These are phyloP conservation scores for Phymanthus crucifer DNA, from an alignment of 92 coral and sea anemone species.

Conservation along the genomic window DNA sequence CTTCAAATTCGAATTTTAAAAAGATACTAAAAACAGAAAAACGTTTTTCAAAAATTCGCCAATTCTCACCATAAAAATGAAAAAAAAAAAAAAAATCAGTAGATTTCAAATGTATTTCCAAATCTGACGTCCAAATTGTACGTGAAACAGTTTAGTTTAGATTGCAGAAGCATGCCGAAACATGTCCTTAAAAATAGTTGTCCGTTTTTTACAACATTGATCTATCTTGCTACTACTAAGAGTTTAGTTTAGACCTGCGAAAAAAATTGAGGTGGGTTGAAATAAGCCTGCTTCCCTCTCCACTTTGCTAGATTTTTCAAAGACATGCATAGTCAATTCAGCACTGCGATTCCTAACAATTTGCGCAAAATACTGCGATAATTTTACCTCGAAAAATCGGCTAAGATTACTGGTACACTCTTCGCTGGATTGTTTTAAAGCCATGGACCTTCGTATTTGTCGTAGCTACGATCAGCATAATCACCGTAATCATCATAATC, in stretches of 20 bases:
- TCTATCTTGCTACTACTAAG: too few relatives aligned
- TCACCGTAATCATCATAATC: conserved; percentile 20
- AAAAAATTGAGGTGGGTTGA: too few relatives aligned
- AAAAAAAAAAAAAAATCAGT: neutral
- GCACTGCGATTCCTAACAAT: neutral
- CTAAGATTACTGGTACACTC: neutral
- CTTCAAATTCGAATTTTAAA: too few relatives aligned
- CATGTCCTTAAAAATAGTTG: too few relatives aligned
- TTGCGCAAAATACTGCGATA: neutral
- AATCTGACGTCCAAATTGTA: too few relatives aligned
- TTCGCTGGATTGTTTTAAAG: neutral
- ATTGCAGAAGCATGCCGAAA: neutral
- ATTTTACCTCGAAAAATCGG: neutral
- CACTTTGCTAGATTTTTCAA: too few relatives aligned
- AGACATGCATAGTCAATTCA: neutral
- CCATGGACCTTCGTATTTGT: neutral
- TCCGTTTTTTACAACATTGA: too few relatives aligned
- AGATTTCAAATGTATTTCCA: too few relatives aligned
- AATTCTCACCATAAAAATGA: neutral
- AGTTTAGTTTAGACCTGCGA: too few relatives aligned
- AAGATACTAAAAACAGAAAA: too few relatives aligned
- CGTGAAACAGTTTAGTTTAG: neutral
- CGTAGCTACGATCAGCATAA: conserved; percentile 6
- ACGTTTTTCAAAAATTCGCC: too few relatives aligned
- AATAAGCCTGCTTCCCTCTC: too few relatives aligned